Evolutionary conservation across 2,888 invertebrate species (phyloP).

Genomic region (Miltochrista miniata): DNA sequence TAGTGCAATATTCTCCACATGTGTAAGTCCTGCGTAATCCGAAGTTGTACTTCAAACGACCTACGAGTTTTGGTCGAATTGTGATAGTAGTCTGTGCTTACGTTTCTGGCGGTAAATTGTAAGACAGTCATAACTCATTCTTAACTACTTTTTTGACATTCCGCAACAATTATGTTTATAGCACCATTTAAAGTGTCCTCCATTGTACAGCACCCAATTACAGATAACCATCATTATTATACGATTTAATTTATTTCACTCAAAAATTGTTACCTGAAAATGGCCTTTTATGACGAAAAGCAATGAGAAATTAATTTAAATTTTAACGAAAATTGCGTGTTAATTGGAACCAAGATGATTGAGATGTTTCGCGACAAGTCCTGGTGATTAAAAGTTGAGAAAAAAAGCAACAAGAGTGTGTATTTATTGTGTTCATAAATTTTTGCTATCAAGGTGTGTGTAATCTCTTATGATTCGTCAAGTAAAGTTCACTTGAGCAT

Average conservation of each 20-base stretch:
- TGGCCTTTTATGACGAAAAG: constrained; percentile 46
- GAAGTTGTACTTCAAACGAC: no score
- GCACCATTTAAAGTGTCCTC: constrained; percentile 24
- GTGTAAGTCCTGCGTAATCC: no score
- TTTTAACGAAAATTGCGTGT: constrained; percentile 40
- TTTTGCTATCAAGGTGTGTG: constrained; percentile 8
- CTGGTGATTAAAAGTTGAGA: constrained; percentile 15
- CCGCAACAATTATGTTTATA: not conserved
- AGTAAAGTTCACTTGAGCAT: not conserved
- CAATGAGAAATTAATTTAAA: constrained; percentile 31
- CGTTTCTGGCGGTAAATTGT: not conserved
- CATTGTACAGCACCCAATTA: constrained; percentile 53
- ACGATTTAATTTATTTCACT: constrained; percentile 51
- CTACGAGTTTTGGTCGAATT: no score
- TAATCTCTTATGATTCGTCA: constrained; percentile 17
- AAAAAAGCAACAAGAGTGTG: not conserved
- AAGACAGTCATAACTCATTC: not conserved
- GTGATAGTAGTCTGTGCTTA: not conserved
- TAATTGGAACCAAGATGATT: constrained; percentile 54
- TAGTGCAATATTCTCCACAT: no score
- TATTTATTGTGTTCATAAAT: constrained; percentile 11
- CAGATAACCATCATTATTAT: constrained; percentile 67
- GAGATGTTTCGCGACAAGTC: constrained; percentile 37
- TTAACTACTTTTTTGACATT: constrained; percentile 1
- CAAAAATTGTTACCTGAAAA: constrained; percentile 37